Evolutionary conservation across 2,797 vertebrate species (phyloP).

Genomic region (Lycodopsis pacificus): DNA sequence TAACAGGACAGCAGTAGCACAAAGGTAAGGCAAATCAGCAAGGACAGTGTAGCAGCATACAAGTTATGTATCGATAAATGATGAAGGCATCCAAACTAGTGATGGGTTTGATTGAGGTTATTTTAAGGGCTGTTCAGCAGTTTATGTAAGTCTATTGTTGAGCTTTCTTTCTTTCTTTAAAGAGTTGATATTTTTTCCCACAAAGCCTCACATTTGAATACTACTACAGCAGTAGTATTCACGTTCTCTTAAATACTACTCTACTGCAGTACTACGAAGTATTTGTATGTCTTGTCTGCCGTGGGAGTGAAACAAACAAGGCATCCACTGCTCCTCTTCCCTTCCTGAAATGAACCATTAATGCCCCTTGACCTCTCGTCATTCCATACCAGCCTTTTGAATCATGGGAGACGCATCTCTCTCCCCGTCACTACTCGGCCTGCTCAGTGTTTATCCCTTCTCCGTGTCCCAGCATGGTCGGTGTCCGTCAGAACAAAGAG

Average conservation of each 20-base stretch:
- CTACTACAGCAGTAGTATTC: background rate
- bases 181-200: background rate
- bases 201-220: background rate
- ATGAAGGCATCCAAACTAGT: background rate
- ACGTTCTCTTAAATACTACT: background rate
- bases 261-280: slow-evolving; percentile 15
- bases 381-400: slow-evolving; percentile 47
- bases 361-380: slow-evolving; percentile 57
- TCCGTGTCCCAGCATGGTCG: background rate
- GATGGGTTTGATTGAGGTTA: background rate
- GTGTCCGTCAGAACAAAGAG: slow-evolving; percentile 3
- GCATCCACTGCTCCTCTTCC: slow-evolving; percentile 53
- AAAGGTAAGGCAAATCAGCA: background rate
- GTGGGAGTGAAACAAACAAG: slow-evolving; percentile 34
- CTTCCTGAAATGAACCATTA: slow-evolving; percentile 74
- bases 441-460: background rate
- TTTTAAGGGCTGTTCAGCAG: background rate
- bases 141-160: background rate
- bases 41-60: background rate
- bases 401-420: slow-evolving; percentile 48
- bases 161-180: background rate
- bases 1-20: background rate
- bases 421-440: slow-evolving; percentile 15
- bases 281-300: slow-evolving; percentile 8
- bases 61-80: background rate